Conservation (phyloP, 2,113 vertebrate genomes). For the Oxygymnocypris stewartii region DNA sequence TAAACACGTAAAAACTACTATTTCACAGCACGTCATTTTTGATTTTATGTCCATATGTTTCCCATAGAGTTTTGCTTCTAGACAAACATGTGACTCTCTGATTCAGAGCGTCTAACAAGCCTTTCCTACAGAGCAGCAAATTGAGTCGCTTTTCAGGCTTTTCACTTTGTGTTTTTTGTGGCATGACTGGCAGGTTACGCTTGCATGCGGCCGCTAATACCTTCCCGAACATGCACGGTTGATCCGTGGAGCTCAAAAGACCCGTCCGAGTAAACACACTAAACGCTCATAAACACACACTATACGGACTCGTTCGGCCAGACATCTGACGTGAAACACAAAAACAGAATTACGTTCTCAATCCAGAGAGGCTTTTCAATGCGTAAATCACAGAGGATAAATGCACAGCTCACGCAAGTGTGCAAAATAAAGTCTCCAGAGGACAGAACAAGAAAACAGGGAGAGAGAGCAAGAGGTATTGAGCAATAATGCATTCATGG, state of each 20-base stretch:
- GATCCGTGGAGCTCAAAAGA: constrained; percentile 20
- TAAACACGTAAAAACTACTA: background rate
- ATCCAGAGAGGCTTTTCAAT: background rate
- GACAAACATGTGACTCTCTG: constrained; percentile 19
- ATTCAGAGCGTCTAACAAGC: constrained; percentile 17
- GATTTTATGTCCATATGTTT: background rate
- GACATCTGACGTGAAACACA: constrained; percentile 4
- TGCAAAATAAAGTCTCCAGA: constrained; percentile 19
- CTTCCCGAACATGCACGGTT: constrained; percentile 24
- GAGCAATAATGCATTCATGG: background rate
- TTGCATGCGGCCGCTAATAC: constrained; percentile 34
- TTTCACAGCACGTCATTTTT: background rate
- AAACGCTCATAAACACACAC: constrained; percentile 21
- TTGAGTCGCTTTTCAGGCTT: constrained; percentile 41
- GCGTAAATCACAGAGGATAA: background rate
- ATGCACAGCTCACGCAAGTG: constrained; percentile 7
- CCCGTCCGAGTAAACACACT: constrained; percentile 10
- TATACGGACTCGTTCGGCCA: background rate
- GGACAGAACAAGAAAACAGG: background rate
- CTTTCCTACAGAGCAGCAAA: constrained; percentile 33
- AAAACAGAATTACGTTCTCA: constrained; percentile 9
- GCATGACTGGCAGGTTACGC: constrained; percentile 37
- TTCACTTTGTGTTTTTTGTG: constrained; percentile 36
- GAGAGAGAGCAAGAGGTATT: background rate
- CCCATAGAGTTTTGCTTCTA: background rate